These are phyloP conservation scores for Cryptocheilus praepositus DNA, from an alignment of 2,888 invertebrate species.

Conservation along the genomic window DNA sequence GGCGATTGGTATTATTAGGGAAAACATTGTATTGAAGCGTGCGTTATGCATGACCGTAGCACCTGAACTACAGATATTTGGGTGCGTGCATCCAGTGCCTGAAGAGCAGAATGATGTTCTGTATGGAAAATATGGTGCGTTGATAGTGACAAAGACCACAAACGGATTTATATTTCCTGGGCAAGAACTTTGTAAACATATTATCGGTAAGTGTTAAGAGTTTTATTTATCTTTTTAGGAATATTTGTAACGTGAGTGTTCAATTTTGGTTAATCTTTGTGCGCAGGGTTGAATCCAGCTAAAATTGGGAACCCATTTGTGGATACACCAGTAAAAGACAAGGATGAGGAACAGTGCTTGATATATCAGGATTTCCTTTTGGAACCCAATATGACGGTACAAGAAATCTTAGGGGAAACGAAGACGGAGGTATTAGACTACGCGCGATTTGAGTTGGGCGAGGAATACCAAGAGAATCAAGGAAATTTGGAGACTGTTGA, in stretches of 20 bases:
- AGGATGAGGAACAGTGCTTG: constrained; percentile 87
- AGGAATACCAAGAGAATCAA: constrained; percentile 69
- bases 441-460: constrained; percentile 92
- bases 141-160: constrained; percentile 76
- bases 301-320: constrained; percentile 82
- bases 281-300: constrained; percentile 84
- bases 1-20: constrained; percentile 91
- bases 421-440: constrained; percentile 85
- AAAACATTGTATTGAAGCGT: constrained; percentile 89
- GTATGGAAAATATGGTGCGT: constrained; percentile 90
- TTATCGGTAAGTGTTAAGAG: constrained; percentile 80
- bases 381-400: constrained; percentile 85
- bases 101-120: constrained; percentile 76
- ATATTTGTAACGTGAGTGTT: background rate
- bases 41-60: constrained; percentile 85
- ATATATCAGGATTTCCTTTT: constrained; percentile 92
- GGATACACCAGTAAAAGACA: constrained; percentile 80
- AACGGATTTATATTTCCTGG: constrained; percentile 76
- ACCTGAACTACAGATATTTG: constrained; percentile 78
- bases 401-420: constrained; percentile 82
- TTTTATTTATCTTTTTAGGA: background rate
- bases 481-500: constrained; percentile 79
- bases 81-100: constrained; percentile 88
- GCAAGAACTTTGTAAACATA: constrained; percentile 91
- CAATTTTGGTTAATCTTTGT: constrained; percentile 5